These are phyloP conservation scores for Trisateles emortualis DNA, from an alignment of 2,888 invertebrate species.

Conservation along the genomic window DNA sequence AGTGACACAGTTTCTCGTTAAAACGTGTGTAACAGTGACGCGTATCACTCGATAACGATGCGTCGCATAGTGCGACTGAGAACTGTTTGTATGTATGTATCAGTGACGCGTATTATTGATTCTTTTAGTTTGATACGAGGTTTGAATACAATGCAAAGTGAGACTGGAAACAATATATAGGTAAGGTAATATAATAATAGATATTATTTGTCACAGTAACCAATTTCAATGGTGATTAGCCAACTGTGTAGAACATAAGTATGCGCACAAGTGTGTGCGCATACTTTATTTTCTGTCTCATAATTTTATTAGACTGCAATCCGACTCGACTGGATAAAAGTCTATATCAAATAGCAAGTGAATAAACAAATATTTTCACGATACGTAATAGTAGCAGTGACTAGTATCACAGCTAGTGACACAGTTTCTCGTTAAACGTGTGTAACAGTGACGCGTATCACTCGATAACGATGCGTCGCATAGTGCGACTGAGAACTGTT, in stretches of 20 bases:
- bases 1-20: slow-evolving; percentile 19
- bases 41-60: slow-evolving; percentile 18
- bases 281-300: too few species aligned
- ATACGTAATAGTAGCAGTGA: slow-evolving; percentile 12
- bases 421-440: slow-evolving; percentile 21
- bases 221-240: too few species aligned
- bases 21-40: slow-evolving; percentile 16
- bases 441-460: slow-evolving; percentile 13
- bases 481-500: slow-evolving; percentile 12
- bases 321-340: too few species aligned
- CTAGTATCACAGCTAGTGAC: not conserved
- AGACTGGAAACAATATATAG: too few species aligned
- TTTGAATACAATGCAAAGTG: too few species aligned
- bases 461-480: slow-evolving; percentile 18
- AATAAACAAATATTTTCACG: not conserved
- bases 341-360: too few species aligned
- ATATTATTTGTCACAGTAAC: too few species aligned
- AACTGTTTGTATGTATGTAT: slow-evolving; percentile 4
- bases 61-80: slow-evolving; percentile 10
- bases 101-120: not conserved
- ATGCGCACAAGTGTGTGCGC: too few species aligned
- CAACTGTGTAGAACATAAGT: too few species aligned
- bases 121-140: too few species aligned
- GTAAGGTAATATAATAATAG: too few species aligned
- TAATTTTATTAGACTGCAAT: too few species aligned